Conservation (phyloP, 2,888 invertebrate species). For the Ichneumon xanthorius region DNA sequence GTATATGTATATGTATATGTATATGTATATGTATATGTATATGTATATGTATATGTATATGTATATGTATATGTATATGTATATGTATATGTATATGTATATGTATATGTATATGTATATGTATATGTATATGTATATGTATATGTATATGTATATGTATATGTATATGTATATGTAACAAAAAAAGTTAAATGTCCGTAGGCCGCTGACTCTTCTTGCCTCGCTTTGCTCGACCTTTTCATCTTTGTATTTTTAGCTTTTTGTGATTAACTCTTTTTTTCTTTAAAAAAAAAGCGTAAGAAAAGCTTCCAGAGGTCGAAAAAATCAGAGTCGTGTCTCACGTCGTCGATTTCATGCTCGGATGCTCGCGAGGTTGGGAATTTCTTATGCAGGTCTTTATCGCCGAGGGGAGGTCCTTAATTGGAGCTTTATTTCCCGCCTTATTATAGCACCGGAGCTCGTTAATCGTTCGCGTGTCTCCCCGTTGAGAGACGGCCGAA, state of each 20-base stretch:
- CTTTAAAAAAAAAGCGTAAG: not conserved
- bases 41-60: too few species aligned
- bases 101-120: too few species aligned
- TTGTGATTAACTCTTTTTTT: not conserved
- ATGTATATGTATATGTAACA: not conserved
- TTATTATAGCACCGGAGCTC: slow-evolving; percentile 33
- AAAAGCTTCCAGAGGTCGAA: not conserved
- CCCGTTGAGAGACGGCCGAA: not conserved
- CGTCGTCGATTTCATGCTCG: slow-evolving; percentile 1
- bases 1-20: too few species aligned
- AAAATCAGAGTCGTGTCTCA: not conserved
- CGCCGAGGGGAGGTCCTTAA: slow-evolving; percentile 6
- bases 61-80: too few species aligned
- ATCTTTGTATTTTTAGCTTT: not conserved
- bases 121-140: not conserved
- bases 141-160: not conserved
- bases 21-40: too few species aligned
- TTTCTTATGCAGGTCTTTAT: slow-evolving; percentile 15
- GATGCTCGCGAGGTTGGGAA: not conserved
- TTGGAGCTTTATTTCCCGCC: slow-evolving; percentile 40
- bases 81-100: too few species aligned
- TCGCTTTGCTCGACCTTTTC: slow-evolving; percentile 6
- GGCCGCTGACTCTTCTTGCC: not conserved
- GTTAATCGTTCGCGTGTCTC: slow-evolving; percentile 26
- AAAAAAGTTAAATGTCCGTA: not conserved